Percentiles rank a stretch among this genome's conserved stretches.
These are phyloP conservation scores for Mactromeris polynyma DNA, from an alignment of 2,888 invertebrate species.

Conservation along the genomic window DNA sequence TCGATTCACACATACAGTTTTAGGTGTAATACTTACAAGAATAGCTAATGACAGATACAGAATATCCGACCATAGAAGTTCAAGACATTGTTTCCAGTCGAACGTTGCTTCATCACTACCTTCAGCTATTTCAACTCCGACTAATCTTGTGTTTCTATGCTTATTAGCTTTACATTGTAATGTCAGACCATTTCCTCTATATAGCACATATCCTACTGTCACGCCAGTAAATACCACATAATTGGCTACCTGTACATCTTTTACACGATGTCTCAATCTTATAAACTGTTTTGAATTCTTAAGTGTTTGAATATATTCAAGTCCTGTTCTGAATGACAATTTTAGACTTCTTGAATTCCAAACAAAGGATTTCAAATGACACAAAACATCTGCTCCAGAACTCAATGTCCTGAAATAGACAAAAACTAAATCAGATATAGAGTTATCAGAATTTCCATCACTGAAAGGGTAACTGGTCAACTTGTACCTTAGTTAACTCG, in stretches of 20 bases:
- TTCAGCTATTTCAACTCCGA: constrained; percentile 37
- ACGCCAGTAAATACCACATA: constrained; percentile 16
- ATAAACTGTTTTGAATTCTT: not conserved
- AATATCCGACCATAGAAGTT: constrained; percentile 92
- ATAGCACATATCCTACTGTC: constrained; percentile 22
- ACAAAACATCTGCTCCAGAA: not conserved
- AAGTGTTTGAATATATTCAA: not conserved
- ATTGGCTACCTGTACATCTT: not conserved
- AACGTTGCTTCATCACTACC: constrained; percentile 89
- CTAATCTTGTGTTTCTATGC: constrained; percentile 42
- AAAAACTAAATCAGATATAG: not conserved
- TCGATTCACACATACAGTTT: not conserved
- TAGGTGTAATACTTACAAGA: constrained; percentile 90
- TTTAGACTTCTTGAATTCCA: not conserved
- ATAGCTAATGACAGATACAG: constrained; percentile 93
- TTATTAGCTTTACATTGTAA: constrained; percentile 48
- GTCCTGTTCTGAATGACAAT: not conserved
- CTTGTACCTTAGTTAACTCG: too few relatives aligned
- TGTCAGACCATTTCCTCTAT: constrained; percentile 16
- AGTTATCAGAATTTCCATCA: not conserved
- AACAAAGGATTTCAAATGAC: not conserved
- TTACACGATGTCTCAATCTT: not conserved
- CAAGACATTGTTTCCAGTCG: constrained; percentile 93
- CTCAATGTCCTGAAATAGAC: not conserved
- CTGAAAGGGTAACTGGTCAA: too few relatives aligned